A percentile compares a stretch with the other conserved stretches of the same genome.
These are phyloP conservation scores for Mus spicilegus DNA, from an alignment of 2,113 vertebrate species.

Conservation along the genomic window DNA sequence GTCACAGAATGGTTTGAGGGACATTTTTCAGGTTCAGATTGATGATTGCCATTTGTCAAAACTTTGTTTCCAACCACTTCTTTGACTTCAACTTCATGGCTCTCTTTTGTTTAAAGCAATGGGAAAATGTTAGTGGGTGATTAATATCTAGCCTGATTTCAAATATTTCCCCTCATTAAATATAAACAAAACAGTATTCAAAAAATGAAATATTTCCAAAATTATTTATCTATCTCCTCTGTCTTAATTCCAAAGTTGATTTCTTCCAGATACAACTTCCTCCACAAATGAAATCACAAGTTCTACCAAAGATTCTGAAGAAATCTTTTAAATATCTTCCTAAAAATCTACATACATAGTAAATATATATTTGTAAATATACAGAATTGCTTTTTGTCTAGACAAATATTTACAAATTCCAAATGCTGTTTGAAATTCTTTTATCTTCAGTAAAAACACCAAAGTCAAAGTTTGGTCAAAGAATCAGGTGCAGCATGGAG, in stretches of 20 bases:
- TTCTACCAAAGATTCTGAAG: slow-evolving; percentile 44
- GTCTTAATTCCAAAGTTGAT: slow-evolving; percentile 57
- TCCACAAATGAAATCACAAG: slow-evolving; percentile 23
- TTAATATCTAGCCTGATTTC: slow-evolving; percentile 20
- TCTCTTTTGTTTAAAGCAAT: slow-evolving; percentile 25
- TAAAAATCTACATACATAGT: background rate
- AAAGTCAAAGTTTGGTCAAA: background rate
- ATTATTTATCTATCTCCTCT: slow-evolving; percentile 40
- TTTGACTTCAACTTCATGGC: background rate
- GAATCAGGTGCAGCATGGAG: no score
- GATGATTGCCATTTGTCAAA: slow-evolving; percentile 11
- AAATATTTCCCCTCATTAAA: slow-evolving; percentile 63
- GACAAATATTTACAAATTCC: background rate
- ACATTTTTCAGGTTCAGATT: slow-evolving; percentile 34
- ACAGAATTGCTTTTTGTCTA: background rate
- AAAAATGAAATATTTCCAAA: slow-evolving; percentile 38
- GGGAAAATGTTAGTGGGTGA: slow-evolving; percentile 26
- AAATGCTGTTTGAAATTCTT: background rate
- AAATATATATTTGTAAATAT: background rate
- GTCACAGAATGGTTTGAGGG: background rate
- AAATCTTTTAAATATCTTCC: background rate
- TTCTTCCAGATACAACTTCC: slow-evolving; percentile 22
- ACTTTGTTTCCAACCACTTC: background rate
- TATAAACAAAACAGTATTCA: slow-evolving; percentile 50
- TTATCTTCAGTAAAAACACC: slow-evolving; percentile 21